Conservation (phyloP, 2,113 vertebrate genomes). For the Nycticorax nycticorax region DNA sequence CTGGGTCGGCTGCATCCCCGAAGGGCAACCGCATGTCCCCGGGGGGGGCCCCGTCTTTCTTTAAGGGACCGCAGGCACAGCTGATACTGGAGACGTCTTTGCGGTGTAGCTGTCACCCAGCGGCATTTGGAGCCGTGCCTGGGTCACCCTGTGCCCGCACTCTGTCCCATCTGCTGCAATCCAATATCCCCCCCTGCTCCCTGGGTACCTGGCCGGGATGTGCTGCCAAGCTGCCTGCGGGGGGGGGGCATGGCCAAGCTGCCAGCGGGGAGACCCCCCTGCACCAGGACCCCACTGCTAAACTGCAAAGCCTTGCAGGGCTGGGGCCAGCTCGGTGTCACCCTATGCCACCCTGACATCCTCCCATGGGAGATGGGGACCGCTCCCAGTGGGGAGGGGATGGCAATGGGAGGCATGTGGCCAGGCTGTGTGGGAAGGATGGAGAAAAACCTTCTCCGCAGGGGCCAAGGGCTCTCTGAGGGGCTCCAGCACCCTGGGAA, state of each 20-base stretch:
- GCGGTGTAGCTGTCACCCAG: neutral
- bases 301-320: neutral
- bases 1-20: neutral
- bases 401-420: accelerated
- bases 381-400: neutral
- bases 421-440: neutral
- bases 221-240: neutral
- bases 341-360: neutral
- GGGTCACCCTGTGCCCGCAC: neutral
- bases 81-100: neutral
- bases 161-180: neutral
- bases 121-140: neutral
- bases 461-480: accelerated
- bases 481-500: neutral
- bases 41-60: neutral
- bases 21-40: neutral
- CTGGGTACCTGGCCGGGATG: neutral
- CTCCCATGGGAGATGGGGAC: accelerated
- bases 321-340: neutral
- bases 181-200: neutral
- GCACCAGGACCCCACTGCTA: accelerated
- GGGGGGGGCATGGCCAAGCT: accelerated
- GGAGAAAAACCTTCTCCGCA: neutral
- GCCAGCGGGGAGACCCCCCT: neutral
- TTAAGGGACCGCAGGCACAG: accelerated